These are phyloP conservation scores for Polyergus mexicanus DNA, from an alignment of 1,140 invertebrate species.

Conservation along the genomic window DNA sequence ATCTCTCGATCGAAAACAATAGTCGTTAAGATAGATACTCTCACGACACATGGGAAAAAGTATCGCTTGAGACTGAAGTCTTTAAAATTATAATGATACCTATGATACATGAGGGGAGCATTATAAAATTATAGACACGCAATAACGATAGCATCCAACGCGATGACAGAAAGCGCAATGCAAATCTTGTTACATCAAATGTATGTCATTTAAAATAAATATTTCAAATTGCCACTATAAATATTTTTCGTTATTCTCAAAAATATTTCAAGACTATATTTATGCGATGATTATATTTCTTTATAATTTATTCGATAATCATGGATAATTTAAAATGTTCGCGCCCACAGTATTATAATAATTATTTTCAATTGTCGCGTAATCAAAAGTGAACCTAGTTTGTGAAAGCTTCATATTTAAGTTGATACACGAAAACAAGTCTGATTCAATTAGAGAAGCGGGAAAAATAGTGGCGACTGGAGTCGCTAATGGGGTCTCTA, in stretches of 20 bases:
- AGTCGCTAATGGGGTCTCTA: slow-evolving; percentile 20
- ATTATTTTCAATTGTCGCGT: neutral
- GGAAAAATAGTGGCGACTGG: neutral
- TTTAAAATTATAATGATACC: slow-evolving; percentile 30
- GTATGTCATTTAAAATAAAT: neutral
- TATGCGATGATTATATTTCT: neutral
- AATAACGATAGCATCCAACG: too few species aligned
- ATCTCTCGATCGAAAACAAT: slow-evolving; percentile 59
- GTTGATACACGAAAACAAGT: neutral
- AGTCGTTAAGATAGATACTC: slow-evolving; percentile 52
- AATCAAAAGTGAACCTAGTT: neutral
- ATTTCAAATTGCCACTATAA: neutral
- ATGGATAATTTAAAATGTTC: too few species aligned
- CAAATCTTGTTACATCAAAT: neutral
- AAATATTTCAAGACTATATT: neutral
- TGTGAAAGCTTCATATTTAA: neutral
- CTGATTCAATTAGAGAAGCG: neutral
- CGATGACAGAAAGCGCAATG: neutral
- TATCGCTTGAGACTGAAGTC: slow-evolving; percentile 19
- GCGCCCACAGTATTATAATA: neutral
- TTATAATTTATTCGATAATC: too few species aligned
- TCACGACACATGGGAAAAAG: slow-evolving; percentile 69
- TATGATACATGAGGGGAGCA: neutral
- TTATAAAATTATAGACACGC: slow-evolving; percentile 14
- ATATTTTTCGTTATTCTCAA: neutral